Conservation (phyloP, 2,888 invertebrate species). For the Xestobium rufovillosum region DNA sequence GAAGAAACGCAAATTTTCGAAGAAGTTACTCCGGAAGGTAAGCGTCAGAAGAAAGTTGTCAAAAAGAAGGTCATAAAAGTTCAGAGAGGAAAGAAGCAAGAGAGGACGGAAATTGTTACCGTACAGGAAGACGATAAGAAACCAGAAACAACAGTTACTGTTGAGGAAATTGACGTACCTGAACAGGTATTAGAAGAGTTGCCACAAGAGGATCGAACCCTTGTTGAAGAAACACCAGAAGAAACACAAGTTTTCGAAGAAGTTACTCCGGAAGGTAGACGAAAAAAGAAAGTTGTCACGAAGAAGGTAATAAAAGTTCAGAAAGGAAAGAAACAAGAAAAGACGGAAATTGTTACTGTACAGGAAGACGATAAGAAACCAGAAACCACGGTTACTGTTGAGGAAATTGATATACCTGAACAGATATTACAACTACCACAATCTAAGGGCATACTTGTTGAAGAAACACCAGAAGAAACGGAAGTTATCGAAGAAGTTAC, state of each 20-base stretch:
- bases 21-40: slow-evolving; percentile 18
- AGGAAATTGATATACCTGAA: slow-evolving; percentile 27
- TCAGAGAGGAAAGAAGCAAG: slow-evolving; percentile 21
- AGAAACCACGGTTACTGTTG: slow-evolving; percentile 26
- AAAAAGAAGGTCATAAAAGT: slow-evolving; percentile 20
- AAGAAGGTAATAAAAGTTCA: slow-evolving; percentile 30
- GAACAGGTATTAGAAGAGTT: slow-evolving; percentile 15
- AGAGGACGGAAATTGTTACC: slow-evolving; percentile 25
- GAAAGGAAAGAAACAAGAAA: slow-evolving; percentile 31
- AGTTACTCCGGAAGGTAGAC: no score
- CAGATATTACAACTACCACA: slow-evolving; percentile 27
- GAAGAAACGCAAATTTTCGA: slow-evolving; percentile 32
- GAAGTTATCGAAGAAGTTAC: slow-evolving; percentile 33
- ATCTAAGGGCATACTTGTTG: no score
- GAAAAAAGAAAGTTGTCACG: slow-evolving; percentile 30
- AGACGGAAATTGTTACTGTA: slow-evolving; percentile 40
- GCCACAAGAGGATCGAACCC: no score
- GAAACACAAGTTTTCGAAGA: slow-evolving; percentile 8
- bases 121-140: slow-evolving; percentile 22
- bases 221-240: no score
- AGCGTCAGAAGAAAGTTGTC: slow-evolving; percentile 18
- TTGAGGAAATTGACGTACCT: slow-evolving; percentile 21
- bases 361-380: slow-evolving; percentile 30
- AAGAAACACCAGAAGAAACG: slow-evolving; percentile 29
- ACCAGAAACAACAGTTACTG: slow-evolving; percentile 22